These are phyloP conservation scores for Tachina lurida DNA, from an alignment of 2,888 invertebrate genomes.

Conservation along the genomic window DNA sequence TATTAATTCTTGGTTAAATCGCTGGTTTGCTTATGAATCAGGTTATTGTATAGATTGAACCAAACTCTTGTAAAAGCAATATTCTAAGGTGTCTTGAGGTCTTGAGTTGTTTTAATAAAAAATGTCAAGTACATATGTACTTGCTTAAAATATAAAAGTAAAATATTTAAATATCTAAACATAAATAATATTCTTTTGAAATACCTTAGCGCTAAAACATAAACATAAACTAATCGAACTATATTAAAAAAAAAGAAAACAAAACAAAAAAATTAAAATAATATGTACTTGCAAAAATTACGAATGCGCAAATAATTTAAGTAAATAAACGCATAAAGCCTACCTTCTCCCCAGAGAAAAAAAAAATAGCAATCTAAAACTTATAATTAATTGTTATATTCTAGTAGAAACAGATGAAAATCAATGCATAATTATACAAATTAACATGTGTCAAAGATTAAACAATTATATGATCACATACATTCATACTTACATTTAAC, in stretches of 20 bases:
- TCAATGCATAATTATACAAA: conserved; percentile 51
- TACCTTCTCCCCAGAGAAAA: not conserved
- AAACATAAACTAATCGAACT: not conserved
- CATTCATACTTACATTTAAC: conserved; percentile 24
- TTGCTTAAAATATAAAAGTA: conserved; percentile 26
- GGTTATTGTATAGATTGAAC: conserved; percentile 4
- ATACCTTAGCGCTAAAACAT: conserved; percentile 20
- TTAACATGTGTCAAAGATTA: conserved; percentile 50
- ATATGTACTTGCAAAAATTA: conserved; percentile 23
- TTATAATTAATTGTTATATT: conserved; percentile 46
- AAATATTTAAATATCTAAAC: not conserved
- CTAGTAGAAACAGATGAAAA: conserved; percentile 56
- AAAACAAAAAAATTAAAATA: not conserved
- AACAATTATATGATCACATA: not conserved
- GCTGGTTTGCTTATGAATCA: not conserved
- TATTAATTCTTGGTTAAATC: not conserved
- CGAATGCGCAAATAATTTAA: conserved; percentile 26
- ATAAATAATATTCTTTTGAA: conserved; percentile 15
- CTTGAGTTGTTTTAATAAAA: conserved; percentile 30
- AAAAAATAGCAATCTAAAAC: conserved; percentile 18
- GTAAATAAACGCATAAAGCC: not conserved
- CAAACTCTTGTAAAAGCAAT: conserved; percentile 53
- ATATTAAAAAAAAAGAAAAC: not conserved
- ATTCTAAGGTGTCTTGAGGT: conserved; percentile 63
- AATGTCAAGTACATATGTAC: conserved; percentile 21